Base-by-base conservation (phyloP, 2,797 vertebrate genomes). In the Moxostoma hubbsi region DNA sequence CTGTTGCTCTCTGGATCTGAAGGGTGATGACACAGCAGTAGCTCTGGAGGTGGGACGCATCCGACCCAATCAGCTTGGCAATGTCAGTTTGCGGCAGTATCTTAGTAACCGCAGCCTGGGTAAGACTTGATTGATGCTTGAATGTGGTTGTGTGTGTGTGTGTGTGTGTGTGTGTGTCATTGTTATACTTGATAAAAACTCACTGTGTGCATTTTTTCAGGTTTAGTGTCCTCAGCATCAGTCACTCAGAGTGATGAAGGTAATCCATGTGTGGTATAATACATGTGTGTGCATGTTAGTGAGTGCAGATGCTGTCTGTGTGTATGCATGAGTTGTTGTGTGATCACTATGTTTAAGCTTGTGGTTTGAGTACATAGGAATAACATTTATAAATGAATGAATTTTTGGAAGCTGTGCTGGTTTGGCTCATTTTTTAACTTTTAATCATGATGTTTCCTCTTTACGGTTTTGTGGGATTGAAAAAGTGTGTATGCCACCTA, bases 31-130 rank as follows among this genome's bases (percentile, higher is more conserved):
- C 88, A 91, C 92, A 7, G 93, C 94, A 70, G 88, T 97, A 82
- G 95, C 96, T 75, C 93, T 99, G 83, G 95, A 98, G 87, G 95
- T 99, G 81, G 95, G 95, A 76, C 93, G 87, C 78, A 94, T 99
- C 86, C 89, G 90, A 16, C 95, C 97, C 82, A 93, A 87, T 87
- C 96, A 99, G 64, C 84, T 98, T 85, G 97, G 98, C 87, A 99
- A 99, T 75, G 88, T 98, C 90, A 95, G 95, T 88, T 93, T 98
- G 83, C 92, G 96, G 57, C 95, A 98, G 86, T 99, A 98, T 88
- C 94, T 98, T 85, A 95, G 95, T 92, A 97, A 95, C 93, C 96
- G 96, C 90, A 96, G 95, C 88, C 86, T 95, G 75, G 96, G 98
- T 99, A 90, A 95, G 95, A 85, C 61, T 36, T 16, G 50, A n/a